phyloP scores from a whole-genome alignment of 2,888 invertebrate species.

The Netelia melanura region DNA sequence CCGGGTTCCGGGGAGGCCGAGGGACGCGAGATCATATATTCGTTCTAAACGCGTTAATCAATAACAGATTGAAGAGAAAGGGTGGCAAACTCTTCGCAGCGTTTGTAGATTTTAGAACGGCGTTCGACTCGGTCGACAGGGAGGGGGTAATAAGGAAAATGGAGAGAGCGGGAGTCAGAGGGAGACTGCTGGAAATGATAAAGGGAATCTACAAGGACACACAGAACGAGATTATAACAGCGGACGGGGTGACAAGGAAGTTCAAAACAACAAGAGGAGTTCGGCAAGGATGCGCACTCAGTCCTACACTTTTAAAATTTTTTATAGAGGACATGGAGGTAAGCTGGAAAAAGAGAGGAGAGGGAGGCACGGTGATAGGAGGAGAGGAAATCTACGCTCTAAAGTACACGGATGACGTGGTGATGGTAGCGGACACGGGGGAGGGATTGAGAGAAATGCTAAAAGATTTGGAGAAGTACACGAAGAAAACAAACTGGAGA shows the following conservation, averaged over 20 bases:
- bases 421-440: not conserved
- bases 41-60: not conserved
- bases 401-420: no score
- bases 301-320: conserved; percentile 52
- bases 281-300: conserved; percentile 60
- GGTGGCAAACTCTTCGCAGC: not conserved
- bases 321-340: conserved; percentile 65
- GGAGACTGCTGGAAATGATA: conserved; percentile 32
- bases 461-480: conserved; percentile 38
- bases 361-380: no score
- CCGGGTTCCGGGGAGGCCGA: not conserved
- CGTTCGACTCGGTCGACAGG: conserved; percentile 1
- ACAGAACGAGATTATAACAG: conserved; percentile 51
- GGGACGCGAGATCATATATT: conserved; percentile 4
- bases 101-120: not conserved
- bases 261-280: conserved; percentile 59
- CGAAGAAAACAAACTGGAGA: conserved; percentile 34
- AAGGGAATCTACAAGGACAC: conserved; percentile 52
- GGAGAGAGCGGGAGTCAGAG: conserved; percentile 30
- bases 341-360: not conserved
- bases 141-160: not conserved
- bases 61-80: conserved; percentile 2
- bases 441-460: conserved; percentile 52
- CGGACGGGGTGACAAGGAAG: conserved; percentile 22
- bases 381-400: no score